phyloP scores from a whole-genome alignment of 2,113 vertebrate species.

The Brevimyrus niger region DNA sequence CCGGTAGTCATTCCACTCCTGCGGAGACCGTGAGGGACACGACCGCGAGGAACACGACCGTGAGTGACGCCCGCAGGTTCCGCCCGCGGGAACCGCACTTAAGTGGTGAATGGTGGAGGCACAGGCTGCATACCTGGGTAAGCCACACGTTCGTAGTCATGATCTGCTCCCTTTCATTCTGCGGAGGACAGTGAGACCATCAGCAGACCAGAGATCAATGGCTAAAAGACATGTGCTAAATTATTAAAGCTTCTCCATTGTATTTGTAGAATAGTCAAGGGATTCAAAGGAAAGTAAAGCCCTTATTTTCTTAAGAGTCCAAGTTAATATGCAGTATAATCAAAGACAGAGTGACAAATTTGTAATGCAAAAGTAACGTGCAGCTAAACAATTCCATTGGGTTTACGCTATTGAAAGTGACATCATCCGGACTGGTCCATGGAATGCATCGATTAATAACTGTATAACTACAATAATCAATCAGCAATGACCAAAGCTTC shows the following conservation, averaged over 20 bases:
- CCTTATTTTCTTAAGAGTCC: neutral
- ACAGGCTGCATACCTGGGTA: constrained; percentile 51
- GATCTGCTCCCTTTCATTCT: constrained; percentile 73
- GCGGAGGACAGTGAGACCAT: constrained; percentile 35
- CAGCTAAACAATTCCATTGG: neutral
- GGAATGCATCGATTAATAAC: neutral
- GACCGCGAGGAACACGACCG: neutral
- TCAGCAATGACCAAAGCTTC: neutral
- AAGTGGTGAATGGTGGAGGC: neutral
- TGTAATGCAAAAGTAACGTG: neutral
- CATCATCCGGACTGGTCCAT: neutral
- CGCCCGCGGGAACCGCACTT: neutral
- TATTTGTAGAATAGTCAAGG: neutral
- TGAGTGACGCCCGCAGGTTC: neutral
- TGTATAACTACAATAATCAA: neutral
- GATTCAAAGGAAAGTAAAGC: neutral
- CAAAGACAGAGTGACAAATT: neutral
- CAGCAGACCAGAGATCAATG: neutral
- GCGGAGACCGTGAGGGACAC: neutral
- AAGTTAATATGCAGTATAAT: neutral
- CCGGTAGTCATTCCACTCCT: constrained; percentile 70
- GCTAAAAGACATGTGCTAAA: neutral
- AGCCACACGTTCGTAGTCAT: constrained; percentile 75
- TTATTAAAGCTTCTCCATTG: neutral
- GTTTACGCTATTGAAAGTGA: neutral